phyloP scores from a whole-genome alignment of 2,113 vertebrate species.

The Fulmarus glacialis region DNA sequence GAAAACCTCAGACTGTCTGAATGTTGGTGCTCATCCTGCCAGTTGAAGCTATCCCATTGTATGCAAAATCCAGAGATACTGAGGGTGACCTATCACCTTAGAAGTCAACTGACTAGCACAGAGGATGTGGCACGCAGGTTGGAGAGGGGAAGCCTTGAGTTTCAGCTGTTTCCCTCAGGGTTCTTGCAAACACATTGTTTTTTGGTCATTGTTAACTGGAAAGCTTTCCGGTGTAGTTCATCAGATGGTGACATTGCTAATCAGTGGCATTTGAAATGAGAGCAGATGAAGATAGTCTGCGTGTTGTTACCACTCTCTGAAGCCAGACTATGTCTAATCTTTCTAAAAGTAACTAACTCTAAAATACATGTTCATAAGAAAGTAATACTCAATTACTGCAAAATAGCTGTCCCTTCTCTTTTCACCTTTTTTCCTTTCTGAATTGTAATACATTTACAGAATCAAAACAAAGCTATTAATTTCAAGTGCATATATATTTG shows the following conservation, averaged over 20 bases:
- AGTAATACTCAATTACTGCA: background rate
- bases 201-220: background rate
- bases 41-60: background rate
- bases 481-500: background rate
- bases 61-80: background rate
- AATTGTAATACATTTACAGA: background rate
- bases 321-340: background rate
- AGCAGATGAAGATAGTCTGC: background rate
- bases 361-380: background rate
- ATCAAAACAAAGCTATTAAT: background rate
- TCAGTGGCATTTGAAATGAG: background rate
- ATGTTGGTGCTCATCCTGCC: background rate
- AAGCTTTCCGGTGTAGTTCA: background rate
- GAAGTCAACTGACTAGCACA: background rate
- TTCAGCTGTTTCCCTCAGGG: background rate
- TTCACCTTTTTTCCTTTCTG: background rate
- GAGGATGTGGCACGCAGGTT: background rate
- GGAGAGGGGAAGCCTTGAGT: background rate
- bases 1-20: background rate
- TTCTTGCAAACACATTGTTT: background rate
- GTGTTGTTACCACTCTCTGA: background rate
- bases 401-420: background rate
- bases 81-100: background rate
- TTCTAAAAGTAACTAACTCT: background rate
- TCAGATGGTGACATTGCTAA: background rate